Percentiles rank a stretch among this genome's conserved stretches.
These are phyloP conservation scores for Malurus melanocephalus DNA, from an alignment of 2,113 vertebrate genomes.

Conservation along the genomic window DNA sequence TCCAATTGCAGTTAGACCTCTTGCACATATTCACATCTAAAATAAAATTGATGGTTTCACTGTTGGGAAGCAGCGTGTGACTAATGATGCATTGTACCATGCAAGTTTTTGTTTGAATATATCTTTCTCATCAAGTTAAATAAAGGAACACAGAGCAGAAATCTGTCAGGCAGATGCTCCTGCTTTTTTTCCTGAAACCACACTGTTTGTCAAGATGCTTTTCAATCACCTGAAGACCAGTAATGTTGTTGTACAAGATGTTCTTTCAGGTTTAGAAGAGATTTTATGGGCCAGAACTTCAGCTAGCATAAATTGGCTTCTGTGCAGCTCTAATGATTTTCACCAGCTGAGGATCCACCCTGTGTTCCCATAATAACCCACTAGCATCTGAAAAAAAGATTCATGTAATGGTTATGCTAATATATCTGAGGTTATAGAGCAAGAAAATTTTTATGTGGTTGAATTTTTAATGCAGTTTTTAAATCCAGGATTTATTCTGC, in stretches of 20 bases:
- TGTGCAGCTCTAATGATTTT: conserved; percentile 11
- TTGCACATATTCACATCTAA: conserved; percentile 14
- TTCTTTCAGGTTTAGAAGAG: conserved; percentile 39
- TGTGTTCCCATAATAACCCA: conserved; percentile 32
- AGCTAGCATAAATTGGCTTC: conserved; percentile 33
- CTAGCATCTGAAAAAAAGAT: conserved; percentile 26
- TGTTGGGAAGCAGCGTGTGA: conserved; percentile 14
- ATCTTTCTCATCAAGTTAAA: not conserved
- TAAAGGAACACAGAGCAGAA: not conserved
- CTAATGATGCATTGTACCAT: not conserved
- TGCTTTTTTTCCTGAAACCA: not conserved
- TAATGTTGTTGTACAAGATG: conserved; percentile 24
- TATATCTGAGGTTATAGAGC: conserved; percentile 1
- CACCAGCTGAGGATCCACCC: conserved; percentile 39
- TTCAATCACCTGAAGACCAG: conserved; percentile 42
- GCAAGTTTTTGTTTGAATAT: not conserved
- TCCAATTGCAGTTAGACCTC: conserved; percentile 7
- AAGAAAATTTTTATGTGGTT: conserved; percentile 11
- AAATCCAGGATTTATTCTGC: conserved; percentile 37
- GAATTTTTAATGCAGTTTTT: conserved; percentile 19
- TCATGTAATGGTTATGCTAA: conserved; percentile 7
- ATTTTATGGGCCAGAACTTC: conserved; percentile 56
- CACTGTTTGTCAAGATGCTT: not conserved
- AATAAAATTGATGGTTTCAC: conserved; percentile 35
- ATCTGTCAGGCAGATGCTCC: not conserved